phyloP scores from a whole-genome alignment of 2,888 invertebrate species.

The Acrobasis consociella region DNA sequence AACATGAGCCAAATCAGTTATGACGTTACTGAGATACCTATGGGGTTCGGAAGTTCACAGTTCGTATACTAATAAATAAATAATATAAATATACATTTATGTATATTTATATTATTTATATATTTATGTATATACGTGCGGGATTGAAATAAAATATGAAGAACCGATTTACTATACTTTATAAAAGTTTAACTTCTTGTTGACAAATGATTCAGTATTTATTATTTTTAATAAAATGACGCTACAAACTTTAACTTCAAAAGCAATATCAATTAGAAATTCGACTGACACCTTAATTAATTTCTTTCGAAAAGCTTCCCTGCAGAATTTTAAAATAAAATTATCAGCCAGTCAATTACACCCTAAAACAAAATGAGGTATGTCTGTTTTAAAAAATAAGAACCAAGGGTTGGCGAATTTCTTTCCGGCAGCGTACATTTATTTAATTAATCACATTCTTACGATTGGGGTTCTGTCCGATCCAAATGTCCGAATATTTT shows the following conservation, averaged over 20 bases:
- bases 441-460: constrained; percentile 82
- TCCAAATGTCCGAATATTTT: constrained; percentile 74
- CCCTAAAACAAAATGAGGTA: constrained; percentile 67
- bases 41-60: too few species aligned
- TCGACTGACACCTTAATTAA: constrained; percentile 21
- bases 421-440: constrained; percentile 74
- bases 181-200: too few species aligned
- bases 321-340: constrained; percentile 60
- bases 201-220: too few species aligned
- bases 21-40: too few species aligned
- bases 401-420: constrained; percentile 75
- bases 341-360: constrained; percentile 75
- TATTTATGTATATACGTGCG: too few species aligned
- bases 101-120: too few species aligned
- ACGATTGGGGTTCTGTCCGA: constrained; percentile 61
- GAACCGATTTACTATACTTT: too few species aligned
- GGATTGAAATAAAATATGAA: too few species aligned
- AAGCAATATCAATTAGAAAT: constrained; percentile 1
- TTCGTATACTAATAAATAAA: too few species aligned
- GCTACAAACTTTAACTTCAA: neutral
- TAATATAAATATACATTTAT: too few species aligned
- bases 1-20: too few species aligned
- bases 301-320: constrained; percentile 43
- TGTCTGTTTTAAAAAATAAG: constrained; percentile 70
- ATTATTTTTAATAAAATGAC: too few species aligned